Base-by-base conservation (phyloP, 92 coral and sea anemone genomes). In the Parazoanthus swiftii region DNA sequence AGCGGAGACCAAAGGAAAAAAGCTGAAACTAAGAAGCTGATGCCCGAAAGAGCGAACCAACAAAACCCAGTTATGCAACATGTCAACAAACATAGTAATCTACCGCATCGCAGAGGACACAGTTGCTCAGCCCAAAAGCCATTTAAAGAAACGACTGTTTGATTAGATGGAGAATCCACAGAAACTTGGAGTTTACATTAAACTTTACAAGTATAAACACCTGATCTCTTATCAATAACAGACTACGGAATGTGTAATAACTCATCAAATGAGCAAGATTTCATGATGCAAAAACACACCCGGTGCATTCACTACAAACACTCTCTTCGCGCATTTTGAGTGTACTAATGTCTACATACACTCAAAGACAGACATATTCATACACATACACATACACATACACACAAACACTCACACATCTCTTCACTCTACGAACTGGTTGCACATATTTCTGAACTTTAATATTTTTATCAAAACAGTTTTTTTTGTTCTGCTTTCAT, bases 131-230 rank as follows among this genome's bases (percentile, higher is more conserved):
- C 43, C 15, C 51, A 46, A 84, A 84, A 46, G 9, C 14, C 63
- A 20, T 84, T 35, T 46, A 84, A 84, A 84, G 87, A 84, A 84
- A 84, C 87, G 48, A 33, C 87, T 16, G 87, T 84, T 46, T 84
- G 38, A 48, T 26, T 26, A 23, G 70, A 20, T 63, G 23, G 26
- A 54, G 59, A 54, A 54, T 18, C 18, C 18, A 54, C 16, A 54
- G 70, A 63, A 63, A 5, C 26, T 14, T 20, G 70, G 1, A 15
- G 59, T 13, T 54, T 54, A 11, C 59, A 54, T 39, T 39, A 39
- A 29, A 39, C 5, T 18, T 26, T 21, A 18, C n/a, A 20, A 63
- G 21, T 63, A 63, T 63, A 23, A 63, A 63, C 70, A 20, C n/a
- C 25, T 16, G 70, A 63, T 20, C 8, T 18, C 70, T 63, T 23